A percentile compares a stretch with the other conserved stretches of the same genome.
These are phyloP conservation scores for Leptopilina boulardi DNA, from an alignment of 1,140 invertebrate species.

Conservation along the genomic window DNA sequence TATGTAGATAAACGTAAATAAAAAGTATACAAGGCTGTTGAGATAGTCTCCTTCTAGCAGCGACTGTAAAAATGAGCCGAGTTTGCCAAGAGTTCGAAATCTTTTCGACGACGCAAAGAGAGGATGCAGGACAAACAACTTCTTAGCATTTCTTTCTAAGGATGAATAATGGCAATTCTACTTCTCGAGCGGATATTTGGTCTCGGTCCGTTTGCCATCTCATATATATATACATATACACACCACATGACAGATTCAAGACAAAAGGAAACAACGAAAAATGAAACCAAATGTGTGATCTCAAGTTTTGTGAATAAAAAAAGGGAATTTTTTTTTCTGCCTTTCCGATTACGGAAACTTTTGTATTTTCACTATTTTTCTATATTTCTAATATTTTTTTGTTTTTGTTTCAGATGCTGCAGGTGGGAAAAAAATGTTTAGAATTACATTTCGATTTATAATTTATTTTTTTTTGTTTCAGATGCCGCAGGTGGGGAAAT, in stretches of 20 bases:
- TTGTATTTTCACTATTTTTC: too few relatives aligned
- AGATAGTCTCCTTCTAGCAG: slow-evolving; percentile 45
- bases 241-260: slow-evolving; percentile 54
- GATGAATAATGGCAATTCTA: slow-evolving; percentile 68
- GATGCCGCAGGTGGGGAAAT: slow-evolving; percentile 45
- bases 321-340: too few relatives aligned
- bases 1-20: slow-evolving; percentile 33
- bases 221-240: too few relatives aligned
- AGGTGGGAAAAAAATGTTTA: too few relatives aligned
- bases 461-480: too few relatives aligned
- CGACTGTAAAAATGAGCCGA: slow-evolving; percentile 60
- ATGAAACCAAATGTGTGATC: too few relatives aligned
- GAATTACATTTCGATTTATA: too few relatives aligned
- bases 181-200: slow-evolving; percentile 65
- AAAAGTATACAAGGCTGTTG: slow-evolving; percentile 42
- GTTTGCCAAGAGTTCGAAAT: slow-evolving; percentile 70
- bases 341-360: too few relatives aligned
- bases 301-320: too few relatives aligned
- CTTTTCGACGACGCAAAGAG: slow-evolving; percentile 61
- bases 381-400: too few relatives aligned
- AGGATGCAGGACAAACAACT: slow-evolving; percentile 69
- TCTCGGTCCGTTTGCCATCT: slow-evolving; percentile 57
- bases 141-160: slow-evolving; percentile 66
- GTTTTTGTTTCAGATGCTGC: too few relatives aligned
- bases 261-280: too few relatives aligned